Evolutionary conservation across 2,888 invertebrate species (phyloP).

Genomic region (Brachypterus glaber): DNA sequence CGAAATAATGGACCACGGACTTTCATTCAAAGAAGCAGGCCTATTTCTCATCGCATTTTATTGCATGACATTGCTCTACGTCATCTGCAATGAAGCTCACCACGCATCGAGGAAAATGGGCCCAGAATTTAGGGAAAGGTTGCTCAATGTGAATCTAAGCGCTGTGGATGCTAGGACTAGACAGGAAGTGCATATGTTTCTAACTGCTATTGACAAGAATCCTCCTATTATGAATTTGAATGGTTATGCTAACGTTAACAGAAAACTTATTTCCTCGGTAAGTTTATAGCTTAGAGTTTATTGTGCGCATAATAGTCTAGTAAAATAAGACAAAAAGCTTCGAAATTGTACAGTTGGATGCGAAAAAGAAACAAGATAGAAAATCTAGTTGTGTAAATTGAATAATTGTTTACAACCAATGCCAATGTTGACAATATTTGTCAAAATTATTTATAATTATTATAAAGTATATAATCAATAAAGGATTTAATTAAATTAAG

Average conservation of each 20-base stretch:
- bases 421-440: no score
- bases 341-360: no score
- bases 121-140: slow-evolving; percentile 46
- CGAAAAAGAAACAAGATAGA: no score
- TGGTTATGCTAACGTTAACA: slow-evolving; percentile 62
- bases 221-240: slow-evolving; percentile 69
- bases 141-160: slow-evolving; percentile 58
- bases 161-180: slow-evolving; percentile 55
- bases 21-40: slow-evolving; percentile 63
- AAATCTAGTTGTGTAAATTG: no score
- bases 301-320: no score
- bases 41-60: slow-evolving; percentile 62
- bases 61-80: slow-evolving; percentile 58
- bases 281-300: slow-evolving; percentile 27
- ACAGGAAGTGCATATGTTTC: slow-evolving; percentile 63
- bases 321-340: no score
- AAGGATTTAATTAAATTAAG: no score
- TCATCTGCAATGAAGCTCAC: slow-evolving; percentile 66
- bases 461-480: no score
- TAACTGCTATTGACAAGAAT: slow-evolving; percentile 64
- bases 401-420: no score
- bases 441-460: no score
- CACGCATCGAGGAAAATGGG: slow-evolving; percentile 46
- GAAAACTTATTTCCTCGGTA: slow-evolving; percentile 59
- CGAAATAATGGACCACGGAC: slow-evolving; percentile 61